These are phyloP conservation scores for Steromphala cineraria DNA, from an alignment of 2,888 invertebrate species.

Conservation along the genomic window DNA sequence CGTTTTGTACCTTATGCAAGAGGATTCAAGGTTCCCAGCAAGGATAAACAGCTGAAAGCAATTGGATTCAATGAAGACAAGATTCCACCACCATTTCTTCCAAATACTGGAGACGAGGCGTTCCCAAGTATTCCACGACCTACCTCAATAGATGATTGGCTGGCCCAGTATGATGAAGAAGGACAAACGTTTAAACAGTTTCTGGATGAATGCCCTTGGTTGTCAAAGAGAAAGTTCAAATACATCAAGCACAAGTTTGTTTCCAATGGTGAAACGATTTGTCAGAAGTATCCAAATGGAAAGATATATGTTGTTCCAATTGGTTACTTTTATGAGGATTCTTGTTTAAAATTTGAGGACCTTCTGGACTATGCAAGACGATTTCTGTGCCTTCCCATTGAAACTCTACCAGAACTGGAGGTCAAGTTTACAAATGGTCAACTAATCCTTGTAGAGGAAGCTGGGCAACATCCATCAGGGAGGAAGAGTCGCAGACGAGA, in stretches of 20 bases:
- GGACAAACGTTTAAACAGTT: constrained; percentile 68
- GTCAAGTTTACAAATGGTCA: constrained; percentile 34
- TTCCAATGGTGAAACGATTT: constrained; percentile 51
- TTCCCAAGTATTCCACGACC: constrained; percentile 62
- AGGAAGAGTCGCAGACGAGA: neutral
- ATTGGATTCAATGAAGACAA: constrained; percentile 47
- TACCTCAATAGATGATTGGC: constrained; percentile 67
- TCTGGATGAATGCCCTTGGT: constrained; percentile 64
- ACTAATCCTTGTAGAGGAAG: neutral
- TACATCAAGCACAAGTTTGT: constrained; percentile 54
- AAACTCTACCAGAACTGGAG: constrained; percentile 51
- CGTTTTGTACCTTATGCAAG: constrained; percentile 45
- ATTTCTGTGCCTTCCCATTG: constrained; percentile 64
- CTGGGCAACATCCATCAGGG: neutral
- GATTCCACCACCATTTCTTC: neutral
- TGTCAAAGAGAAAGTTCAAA: constrained; percentile 59
- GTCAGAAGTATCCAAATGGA: constrained; percentile 62
- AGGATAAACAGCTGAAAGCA: constrained; percentile 46
- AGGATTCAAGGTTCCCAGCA: constrained; percentile 53
- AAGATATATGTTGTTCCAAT: constrained; percentile 67
- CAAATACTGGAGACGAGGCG: constrained; percentile 29
- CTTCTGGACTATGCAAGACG: constrained; percentile 62
- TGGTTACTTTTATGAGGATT: constrained; percentile 59
- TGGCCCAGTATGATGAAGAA: constrained; percentile 69
- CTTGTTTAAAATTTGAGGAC: constrained; percentile 48